Evolutionary conservation across 2,888 invertebrate genomes (phyloP).

Genomic region (Melanophora roralis): DNA sequence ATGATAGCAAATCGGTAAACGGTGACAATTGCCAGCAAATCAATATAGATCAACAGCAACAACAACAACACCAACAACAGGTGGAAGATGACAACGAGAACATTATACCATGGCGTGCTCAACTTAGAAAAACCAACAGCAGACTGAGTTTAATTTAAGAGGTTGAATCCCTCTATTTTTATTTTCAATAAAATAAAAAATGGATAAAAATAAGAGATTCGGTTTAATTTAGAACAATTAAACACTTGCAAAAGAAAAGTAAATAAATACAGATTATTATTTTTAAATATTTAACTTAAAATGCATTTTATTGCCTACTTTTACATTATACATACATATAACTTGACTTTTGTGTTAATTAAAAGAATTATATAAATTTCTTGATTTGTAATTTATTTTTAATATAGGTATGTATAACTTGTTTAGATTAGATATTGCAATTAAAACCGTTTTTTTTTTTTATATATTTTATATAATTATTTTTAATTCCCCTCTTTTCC

Average conservation of each 20-base stretch:
- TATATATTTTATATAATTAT: slow-evolving; percentile 16
- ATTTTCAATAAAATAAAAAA: not conserved
- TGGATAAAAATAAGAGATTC: slow-evolving; percentile 1
- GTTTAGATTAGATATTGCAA: slow-evolving; percentile 34
- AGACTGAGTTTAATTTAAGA: slow-evolving; percentile 87
- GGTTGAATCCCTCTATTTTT: not conserved
- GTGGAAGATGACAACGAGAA: slow-evolving; percentile 81
- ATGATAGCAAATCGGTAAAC: slow-evolving; percentile 50
- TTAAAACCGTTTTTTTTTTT: not conserved
- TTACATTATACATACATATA: slow-evolving; percentile 4
- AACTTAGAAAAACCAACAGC: slow-evolving; percentile 92
- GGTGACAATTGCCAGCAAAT: slow-evolving; percentile 46
- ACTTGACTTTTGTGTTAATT: slow-evolving; percentile 23
- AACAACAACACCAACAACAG: slow-evolving; percentile 62
- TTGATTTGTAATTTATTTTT: slow-evolving; percentile 36
- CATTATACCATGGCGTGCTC: slow-evolving; percentile 93
- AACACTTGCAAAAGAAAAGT: slow-evolving; percentile 7
- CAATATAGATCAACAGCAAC: slow-evolving; percentile 34
- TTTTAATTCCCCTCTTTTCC: not conserved
- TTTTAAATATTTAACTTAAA: slow-evolving; percentile 6
- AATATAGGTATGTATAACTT: slow-evolving; percentile 46
- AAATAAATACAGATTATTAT: not conserved
- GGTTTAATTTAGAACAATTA: too few relatives aligned
- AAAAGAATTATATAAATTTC: slow-evolving; percentile 4
- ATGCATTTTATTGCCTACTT: slow-evolving; percentile 41